Conservation (phyloP, 2,888 invertebrate species). For the Aplocera efformata region DNA sequence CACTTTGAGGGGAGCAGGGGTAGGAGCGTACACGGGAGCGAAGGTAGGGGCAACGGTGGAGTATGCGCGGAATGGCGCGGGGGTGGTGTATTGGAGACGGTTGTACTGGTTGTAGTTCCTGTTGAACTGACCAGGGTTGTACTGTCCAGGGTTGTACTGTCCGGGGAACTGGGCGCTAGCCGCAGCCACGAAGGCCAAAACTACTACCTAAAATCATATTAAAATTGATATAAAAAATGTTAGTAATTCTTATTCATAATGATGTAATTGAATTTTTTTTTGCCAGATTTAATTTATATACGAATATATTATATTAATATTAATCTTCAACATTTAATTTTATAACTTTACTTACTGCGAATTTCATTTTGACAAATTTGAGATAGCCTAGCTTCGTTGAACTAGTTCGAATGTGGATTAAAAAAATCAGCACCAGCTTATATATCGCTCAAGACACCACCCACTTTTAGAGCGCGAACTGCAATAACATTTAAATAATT, state of each 20-base stretch:
- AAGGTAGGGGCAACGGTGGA: constrained; percentile 12
- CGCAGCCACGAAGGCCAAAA: constrained; percentile 49
- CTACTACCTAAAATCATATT: constrained; percentile 39
- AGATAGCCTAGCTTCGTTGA: constrained; percentile 58
- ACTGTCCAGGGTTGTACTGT: constrained; percentile 12
- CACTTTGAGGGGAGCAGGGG: constrained; percentile 12
- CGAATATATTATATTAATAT: constrained; percentile 8
- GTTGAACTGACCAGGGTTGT: constrained; percentile 15
- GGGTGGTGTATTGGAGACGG: constrained; percentile 13
- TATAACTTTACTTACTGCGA: constrained; percentile 54
- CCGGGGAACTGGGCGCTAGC: constrained; percentile 42
- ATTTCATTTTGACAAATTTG: constrained; percentile 53
- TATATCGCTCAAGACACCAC: constrained; percentile 66
- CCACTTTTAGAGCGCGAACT: constrained; percentile 58
- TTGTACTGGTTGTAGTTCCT: constrained; percentile 16
- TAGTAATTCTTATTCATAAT: background rate
- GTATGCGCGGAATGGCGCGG: constrained; percentile 20
- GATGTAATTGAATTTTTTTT: constrained; percentile 6
- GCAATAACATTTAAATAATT: constrained; percentile 72
- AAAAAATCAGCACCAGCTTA: constrained; percentile 68
- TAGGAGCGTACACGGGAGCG: constrained; percentile 1
- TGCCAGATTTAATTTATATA: constrained; percentile 7
- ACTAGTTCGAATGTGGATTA: constrained; percentile 68
- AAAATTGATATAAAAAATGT: background rate
- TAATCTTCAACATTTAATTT: constrained; percentile 11